Conservation (phyloP, 2,113 vertebrate species). For the Thinocorus orbignyianus region DNA sequence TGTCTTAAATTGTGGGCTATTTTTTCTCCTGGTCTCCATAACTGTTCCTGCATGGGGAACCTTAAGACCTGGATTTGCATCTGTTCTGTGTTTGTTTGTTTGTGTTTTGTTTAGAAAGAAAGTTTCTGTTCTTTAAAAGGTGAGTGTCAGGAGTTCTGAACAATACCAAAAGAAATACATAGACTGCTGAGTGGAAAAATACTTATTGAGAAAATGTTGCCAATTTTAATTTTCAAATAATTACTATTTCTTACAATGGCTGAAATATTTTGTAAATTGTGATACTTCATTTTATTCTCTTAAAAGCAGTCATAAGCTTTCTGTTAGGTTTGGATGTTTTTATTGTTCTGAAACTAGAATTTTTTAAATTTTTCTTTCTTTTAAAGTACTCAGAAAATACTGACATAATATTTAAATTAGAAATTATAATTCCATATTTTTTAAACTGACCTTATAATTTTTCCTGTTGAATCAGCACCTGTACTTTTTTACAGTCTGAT, state of each 20-base stretch:
- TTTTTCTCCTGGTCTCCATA: background rate
- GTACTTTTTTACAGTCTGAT: background rate
- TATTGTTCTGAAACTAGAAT: background rate
- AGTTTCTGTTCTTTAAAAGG: background rate
- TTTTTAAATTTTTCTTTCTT: background rate
- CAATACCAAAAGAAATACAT: background rate
- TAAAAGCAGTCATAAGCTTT: background rate
- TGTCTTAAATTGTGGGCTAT: background rate
- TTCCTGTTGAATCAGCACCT: background rate
- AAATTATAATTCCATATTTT: background rate
- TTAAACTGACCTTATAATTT: background rate
- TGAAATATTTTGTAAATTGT: background rate
- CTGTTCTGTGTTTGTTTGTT: background rate
- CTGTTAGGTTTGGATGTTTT: background rate
- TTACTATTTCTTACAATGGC: background rate
- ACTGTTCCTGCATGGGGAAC: background rate
- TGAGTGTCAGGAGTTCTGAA: background rate
- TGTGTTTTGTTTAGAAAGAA: background rate
- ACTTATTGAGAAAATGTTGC: background rate
- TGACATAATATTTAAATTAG: background rate
- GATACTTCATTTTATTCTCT: background rate
- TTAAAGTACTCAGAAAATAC: background rate
- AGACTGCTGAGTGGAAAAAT: background rate
- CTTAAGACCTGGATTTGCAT: background rate
- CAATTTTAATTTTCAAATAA: background rate